A percentile compares a stretch with the other conserved stretches of the same genome.
phyloP scores from a whole-genome alignment of 2,888 invertebrate genomes.

The Ichneumoninae sp. region DNA sequence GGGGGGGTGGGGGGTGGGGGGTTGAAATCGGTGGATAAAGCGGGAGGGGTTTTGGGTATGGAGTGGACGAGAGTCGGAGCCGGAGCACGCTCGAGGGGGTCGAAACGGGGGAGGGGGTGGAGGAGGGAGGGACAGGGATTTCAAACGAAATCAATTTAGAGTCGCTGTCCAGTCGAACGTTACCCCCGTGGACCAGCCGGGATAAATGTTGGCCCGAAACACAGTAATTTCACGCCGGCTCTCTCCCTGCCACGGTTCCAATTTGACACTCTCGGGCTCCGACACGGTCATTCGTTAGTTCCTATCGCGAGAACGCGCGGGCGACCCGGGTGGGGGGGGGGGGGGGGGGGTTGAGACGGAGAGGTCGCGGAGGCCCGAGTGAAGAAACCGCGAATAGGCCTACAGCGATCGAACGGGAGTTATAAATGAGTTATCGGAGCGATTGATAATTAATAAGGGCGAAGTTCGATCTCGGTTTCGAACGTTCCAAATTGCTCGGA shows the following conservation, averaged over 20 bases:
- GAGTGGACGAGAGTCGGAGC: slow-evolving; percentile 57
- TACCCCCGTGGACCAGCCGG: slow-evolving; percentile 77
- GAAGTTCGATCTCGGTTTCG: slow-evolving; percentile 1
- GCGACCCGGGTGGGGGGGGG: slow-evolving; percentile 51
- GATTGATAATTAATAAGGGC: slow-evolving; percentile 35
- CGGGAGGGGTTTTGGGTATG: slow-evolving; percentile 25
- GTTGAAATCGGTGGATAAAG: slow-evolving; percentile 62
- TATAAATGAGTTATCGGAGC: slow-evolving; percentile 63
- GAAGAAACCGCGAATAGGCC: slow-evolving; percentile 59
- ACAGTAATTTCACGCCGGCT: slow-evolving; percentile 82
- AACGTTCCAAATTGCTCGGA: background rate
- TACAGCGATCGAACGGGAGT: slow-evolving; percentile 24
- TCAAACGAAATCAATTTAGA: slow-evolving; percentile 84
- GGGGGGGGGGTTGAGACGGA: slow-evolving; percentile 67
- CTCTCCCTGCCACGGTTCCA: slow-evolving; percentile 74
- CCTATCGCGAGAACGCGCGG: slow-evolving; percentile 29
- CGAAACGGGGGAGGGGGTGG: slow-evolving; percentile 67
- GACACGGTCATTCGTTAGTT: slow-evolving; percentile 46
- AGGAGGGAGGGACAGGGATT: slow-evolving; percentile 74
- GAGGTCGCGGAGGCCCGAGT: slow-evolving; percentile 49
- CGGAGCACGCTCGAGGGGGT: slow-evolving; percentile 70
- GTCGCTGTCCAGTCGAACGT: slow-evolving; percentile 82
- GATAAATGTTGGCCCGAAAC: slow-evolving; percentile 83
- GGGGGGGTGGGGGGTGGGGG: no score
- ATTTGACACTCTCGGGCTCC: slow-evolving; percentile 75